Conservation (phyloP, 1,140 invertebrate species). For the Panagrolaimus sp. region DNA sequence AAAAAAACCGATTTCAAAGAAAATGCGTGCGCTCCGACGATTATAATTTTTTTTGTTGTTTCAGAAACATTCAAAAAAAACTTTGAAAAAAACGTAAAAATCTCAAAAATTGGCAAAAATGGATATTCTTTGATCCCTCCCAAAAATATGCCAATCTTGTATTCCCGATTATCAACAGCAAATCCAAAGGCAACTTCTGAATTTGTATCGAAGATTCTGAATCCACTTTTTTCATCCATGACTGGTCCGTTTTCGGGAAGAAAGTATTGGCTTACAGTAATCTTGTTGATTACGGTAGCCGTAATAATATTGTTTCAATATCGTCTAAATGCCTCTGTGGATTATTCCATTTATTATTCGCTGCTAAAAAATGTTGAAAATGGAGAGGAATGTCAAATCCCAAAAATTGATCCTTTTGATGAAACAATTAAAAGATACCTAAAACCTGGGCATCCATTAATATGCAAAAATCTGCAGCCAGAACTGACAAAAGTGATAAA, state of each 20-base stretch:
- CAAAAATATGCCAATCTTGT: no score
- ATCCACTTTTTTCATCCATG: background rate
- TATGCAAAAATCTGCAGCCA: background rate
- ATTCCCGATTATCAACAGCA: no score
- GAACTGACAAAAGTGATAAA: slow-evolving; percentile 22
- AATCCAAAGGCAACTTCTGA: background rate
- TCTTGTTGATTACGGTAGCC: background rate
- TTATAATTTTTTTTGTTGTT: no score
- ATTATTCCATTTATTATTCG: slow-evolving; percentile 24
- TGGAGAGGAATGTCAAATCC: slow-evolving; percentile 31
- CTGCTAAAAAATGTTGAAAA: background rate
- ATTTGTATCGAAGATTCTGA: background rate
- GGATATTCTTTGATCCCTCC: no score
- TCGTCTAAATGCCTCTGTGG: background rate
- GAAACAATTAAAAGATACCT: slow-evolving; percentile 34
- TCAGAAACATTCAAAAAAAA: no score
- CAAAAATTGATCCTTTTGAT: slow-evolving; percentile 46
- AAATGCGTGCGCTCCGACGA: no score
- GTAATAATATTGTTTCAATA: slow-evolving; percentile 2
- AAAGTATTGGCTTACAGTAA: slow-evolving; percentile 18
- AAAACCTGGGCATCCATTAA: slow-evolving; percentile 22
- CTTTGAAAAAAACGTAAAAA: no score
- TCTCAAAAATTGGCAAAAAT: no score
- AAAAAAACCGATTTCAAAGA: no score
- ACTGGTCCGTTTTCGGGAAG: background rate